A percentile compares a stretch with the other conserved stretches of the same genome.
Evolutionary conservation across 2,888 invertebrate genomes (phyloP).

Genomic region (Unio pictorum): DNA sequence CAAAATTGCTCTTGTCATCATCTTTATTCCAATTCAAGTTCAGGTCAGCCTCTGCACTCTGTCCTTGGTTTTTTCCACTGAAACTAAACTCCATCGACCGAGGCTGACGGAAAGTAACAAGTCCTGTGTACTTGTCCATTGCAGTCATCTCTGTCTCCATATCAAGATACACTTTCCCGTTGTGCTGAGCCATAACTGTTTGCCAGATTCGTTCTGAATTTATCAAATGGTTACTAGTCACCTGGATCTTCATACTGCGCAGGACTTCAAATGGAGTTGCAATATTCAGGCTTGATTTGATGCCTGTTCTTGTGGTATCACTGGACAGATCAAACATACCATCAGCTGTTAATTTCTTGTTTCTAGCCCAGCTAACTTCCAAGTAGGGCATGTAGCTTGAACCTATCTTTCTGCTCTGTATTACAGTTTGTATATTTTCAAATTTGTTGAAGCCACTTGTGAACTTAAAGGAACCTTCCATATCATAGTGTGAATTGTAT

Average conservation of each 20-base stretch:
- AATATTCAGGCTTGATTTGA: conserved; percentile 11
- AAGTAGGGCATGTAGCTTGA: conserved; percentile 14
- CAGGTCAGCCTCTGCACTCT: conserved; percentile 41
- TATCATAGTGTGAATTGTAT: conserved; percentile 4
- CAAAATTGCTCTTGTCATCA: conserved; percentile 38
- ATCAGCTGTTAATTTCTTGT: too few species aligned
- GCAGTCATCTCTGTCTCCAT: conserved; percentile 21
- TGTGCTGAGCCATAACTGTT: conserved; percentile 27
- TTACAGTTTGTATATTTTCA: too few species aligned
- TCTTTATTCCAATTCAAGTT: conserved; percentile 62
- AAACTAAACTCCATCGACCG: conserved; percentile 42
- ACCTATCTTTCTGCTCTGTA: conserved; percentile 2
- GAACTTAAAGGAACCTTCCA: conserved; percentile 7
- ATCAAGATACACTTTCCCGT: conserved; percentile 45
- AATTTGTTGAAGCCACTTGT: too few species aligned
- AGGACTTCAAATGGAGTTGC: conserved; percentile 35
- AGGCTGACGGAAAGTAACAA: conserved; percentile 43
- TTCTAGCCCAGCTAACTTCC: conserved; percentile 13
- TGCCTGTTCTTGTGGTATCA: too few species aligned
- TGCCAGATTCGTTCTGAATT: conserved; percentile 20
- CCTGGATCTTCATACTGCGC: conserved; percentile 12
- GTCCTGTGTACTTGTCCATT: conserved; percentile 20
- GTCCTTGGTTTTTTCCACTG: conserved; percentile 28
- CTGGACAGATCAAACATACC: too few species aligned
- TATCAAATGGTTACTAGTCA: conserved; percentile 16